Percentiles rank a stretch among this genome's conserved stretches.
Conservation (phyloP, 2,888 invertebrate genomes). For the Quadroppia sp. region DNA sequence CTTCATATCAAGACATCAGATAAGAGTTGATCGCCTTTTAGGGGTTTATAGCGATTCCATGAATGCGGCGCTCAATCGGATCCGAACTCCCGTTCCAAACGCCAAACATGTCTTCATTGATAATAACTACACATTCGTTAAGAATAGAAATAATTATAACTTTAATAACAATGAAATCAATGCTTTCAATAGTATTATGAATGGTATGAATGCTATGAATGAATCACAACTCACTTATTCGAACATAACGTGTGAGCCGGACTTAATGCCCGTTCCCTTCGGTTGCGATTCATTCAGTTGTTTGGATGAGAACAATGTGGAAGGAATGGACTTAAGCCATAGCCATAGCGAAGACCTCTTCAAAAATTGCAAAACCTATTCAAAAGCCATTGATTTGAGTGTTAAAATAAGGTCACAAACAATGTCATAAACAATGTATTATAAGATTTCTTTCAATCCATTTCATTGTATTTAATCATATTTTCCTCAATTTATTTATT, state of each 20-base stretch:
- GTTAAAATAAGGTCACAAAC: neutral
- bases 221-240: neutral
- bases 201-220: neutral
- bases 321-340: neutral
- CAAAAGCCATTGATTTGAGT: neutral
- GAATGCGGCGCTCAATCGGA: neutral
- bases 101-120: neutral
- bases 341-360: neutral
- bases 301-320: neutral
- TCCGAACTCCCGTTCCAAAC: neutral
- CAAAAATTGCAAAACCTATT: neutral
- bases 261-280: neutral
- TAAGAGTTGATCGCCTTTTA: neutral
- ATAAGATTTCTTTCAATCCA: too few relatives aligned
- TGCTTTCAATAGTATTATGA: neutral
- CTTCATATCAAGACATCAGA: conserved; percentile 36
- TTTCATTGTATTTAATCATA: neutral
- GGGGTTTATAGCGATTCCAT: neutral
- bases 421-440: too few relatives aligned
- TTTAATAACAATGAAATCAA: neutral
- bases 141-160: neutral
- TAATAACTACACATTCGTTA: neutral
- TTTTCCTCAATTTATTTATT: neutral
- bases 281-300: neutral
- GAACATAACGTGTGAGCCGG: neutral